Percentiles rank a stretch among this genome's conserved stretches.
phyloP scores from a whole-genome alignment of 2,113 vertebrate genomes.

The Fregata magnificens region DNA sequence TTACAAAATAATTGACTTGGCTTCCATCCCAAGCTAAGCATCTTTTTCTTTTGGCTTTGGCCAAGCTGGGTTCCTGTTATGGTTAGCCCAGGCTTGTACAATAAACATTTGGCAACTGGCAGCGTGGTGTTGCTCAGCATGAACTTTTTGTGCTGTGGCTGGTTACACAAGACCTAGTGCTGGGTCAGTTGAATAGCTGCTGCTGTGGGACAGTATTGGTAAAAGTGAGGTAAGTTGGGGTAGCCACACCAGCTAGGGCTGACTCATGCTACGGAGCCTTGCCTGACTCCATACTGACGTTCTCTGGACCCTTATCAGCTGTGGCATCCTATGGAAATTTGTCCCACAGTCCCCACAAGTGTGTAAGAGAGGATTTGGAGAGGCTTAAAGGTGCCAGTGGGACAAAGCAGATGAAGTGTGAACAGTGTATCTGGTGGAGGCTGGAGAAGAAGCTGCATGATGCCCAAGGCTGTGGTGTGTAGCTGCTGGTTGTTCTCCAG shows the following conservation, averaged over 20 bases:
- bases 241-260: background rate
- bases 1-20: constrained; percentile 8
- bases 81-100: constrained; percentile 15
- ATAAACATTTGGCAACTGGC: constrained; percentile 20
- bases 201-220: background rate
- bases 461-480: background rate
- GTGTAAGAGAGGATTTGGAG: background rate
- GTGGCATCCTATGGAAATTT: background rate
- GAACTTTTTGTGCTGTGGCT: background rate
- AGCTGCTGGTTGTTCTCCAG: background rate
- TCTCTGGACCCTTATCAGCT: background rate
- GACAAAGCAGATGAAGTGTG: background rate
- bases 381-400: background rate
- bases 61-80: background rate
- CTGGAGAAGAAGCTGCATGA: background rate
- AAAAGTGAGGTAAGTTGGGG: background rate
- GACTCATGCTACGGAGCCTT: background rate
- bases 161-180: background rate
- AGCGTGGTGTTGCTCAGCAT: background rate
- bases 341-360: background rate
- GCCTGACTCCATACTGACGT: background rate
- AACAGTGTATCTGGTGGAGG: background rate
- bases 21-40: background rate
- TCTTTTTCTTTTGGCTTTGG: background rate
- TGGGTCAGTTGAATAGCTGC: background rate